phyloP scores from a whole-genome alignment of 2,113 vertebrate genomes.

The Eurystomus gularis region DNA sequence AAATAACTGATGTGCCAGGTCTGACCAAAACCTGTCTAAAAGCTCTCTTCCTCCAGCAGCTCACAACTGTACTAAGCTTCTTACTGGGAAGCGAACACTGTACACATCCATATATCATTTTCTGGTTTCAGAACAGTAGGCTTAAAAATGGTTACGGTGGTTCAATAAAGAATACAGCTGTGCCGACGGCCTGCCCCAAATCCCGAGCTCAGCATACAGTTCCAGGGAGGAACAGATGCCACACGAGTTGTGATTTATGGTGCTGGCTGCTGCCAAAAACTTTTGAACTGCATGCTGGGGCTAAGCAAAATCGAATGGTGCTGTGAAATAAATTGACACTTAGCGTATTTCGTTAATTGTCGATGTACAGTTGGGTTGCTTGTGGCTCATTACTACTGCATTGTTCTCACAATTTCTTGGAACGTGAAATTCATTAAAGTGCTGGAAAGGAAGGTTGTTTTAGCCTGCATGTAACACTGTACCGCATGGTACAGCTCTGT shows the following conservation, averaged over 20 bases:
- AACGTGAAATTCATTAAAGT: not conserved
- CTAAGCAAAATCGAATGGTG: not conserved
- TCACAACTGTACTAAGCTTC: not conserved
- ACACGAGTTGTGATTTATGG: not conserved
- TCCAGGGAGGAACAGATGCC: conserved; percentile 11
- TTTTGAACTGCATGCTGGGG: not conserved
- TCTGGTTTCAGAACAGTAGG: not conserved
- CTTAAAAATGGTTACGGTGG: not conserved
- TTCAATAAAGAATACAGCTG: not conserved
- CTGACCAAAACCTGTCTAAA: not conserved
- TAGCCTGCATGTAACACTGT: not conserved
- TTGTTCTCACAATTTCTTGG: conserved; percentile 5
- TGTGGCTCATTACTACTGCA: not conserved
- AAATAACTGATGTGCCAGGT: not conserved
- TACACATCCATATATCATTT: not conserved
- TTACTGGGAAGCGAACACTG: not conserved
- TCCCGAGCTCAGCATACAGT: not conserved
- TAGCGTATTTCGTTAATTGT: conserved; percentile 14
- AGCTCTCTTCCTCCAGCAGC: not conserved
- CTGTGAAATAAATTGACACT: conserved; percentile 15
- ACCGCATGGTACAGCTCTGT: not conserved
- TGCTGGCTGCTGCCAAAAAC: conserved; percentile 16
- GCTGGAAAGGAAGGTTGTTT: not conserved
- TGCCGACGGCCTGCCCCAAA: not conserved
- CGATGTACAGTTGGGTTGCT: not conserved